Evolutionary conservation across 2,113 vertebrate species (phyloP).

Genomic region (Edolisoma coerulescens): DNA sequence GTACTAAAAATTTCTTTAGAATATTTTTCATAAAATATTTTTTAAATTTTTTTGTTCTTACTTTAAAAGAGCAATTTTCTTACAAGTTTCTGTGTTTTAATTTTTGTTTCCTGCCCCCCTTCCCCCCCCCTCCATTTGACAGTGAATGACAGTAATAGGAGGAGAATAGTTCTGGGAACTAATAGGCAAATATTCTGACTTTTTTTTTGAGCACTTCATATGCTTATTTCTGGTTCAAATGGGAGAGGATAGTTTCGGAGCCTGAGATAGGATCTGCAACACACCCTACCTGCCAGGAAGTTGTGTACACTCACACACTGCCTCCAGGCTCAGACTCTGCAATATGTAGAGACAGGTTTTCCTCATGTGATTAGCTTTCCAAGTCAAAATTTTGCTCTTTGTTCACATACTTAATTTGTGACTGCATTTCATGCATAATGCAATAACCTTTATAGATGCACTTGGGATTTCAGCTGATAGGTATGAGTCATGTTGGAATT

Average conservation of each 20-base stretch:
- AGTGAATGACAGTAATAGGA: neutral
- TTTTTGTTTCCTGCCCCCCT: fast-evolving
- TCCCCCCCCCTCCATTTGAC: fast-evolving
- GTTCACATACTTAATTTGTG: neutral
- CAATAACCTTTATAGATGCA: neutral
- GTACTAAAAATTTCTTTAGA: neutral
- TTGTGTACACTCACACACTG: neutral
- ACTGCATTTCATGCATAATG: neutral
- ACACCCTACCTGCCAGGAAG: neutral
- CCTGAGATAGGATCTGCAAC: neutral
- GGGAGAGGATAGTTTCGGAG: neutral
- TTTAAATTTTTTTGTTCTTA: neutral
- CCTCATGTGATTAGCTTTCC: neutral
- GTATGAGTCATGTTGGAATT: neutral
- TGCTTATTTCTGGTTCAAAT: neutral
- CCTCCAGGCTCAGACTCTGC: neutral
- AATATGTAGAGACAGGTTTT: neutral
- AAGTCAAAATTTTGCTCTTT: neutral
- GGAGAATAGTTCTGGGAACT: neutral
- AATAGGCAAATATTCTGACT: neutral
- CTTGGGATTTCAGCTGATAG: neutral
- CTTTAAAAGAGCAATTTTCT: neutral
- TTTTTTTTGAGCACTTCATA: neutral
- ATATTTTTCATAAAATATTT: neutral
- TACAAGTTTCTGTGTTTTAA: neutral